Conservation (phyloP, 2,797 vertebrate species). For the Nannoperca australis region DNA sequence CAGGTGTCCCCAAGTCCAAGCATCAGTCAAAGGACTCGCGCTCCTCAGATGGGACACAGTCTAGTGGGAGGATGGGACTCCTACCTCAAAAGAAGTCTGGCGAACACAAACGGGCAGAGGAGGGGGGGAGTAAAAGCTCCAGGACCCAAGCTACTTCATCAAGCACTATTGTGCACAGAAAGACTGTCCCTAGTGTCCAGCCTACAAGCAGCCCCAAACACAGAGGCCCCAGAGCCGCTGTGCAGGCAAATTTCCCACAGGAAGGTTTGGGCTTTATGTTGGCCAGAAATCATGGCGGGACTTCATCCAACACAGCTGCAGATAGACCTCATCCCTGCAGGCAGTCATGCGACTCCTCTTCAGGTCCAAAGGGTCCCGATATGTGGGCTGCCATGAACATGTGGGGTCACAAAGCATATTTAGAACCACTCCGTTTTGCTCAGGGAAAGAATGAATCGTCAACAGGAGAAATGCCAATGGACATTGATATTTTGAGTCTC, state of each 20-base stretch:
- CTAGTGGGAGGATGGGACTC: constrained; percentile 57
- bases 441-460: constrained; percentile 87
- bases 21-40: constrained; percentile 64
- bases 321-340: constrained; percentile 70
- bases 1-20: constrained; percentile 63
- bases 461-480: constrained; percentile 85
- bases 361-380: constrained; percentile 69
- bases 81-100: constrained; percentile 73
- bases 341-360: constrained; percentile 71
- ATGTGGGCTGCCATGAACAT: constrained; percentile 81
- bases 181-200: constrained; percentile 76
- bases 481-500: constrained; percentile 92
- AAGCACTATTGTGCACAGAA: constrained; percentile 65
- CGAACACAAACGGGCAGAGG: constrained; percentile 54
- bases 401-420: constrained; percentile 76
- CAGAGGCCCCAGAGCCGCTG: constrained; percentile 73
- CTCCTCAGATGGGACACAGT: constrained; percentile 49
- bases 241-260: constrained; percentile 87
- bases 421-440: constrained; percentile 72
- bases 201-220: constrained; percentile 75
- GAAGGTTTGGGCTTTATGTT: constrained; percentile 86
- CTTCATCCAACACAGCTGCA: constrained; percentile 52
- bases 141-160: constrained; percentile 66
- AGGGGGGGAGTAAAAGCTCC: constrained; percentile 73
- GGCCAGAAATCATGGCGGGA: constrained; percentile 85